Percentiles rank a stretch among this genome's conserved stretches.
Conservation (phyloP, 2,797 vertebrate species). For the Lacerta agilis region DNA sequence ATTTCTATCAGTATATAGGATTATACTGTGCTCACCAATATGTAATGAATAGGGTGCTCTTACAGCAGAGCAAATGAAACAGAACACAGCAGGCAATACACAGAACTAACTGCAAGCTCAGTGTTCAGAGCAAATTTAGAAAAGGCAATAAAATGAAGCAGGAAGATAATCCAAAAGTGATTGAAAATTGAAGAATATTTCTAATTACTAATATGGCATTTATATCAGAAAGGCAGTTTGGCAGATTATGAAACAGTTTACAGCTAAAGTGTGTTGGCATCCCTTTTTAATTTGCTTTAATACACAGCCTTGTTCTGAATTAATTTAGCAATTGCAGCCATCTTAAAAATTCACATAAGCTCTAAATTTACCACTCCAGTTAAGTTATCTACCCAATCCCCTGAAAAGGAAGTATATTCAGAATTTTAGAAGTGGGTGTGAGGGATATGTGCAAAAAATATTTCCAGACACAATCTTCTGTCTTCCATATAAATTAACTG, state of each 20-base stretch:
- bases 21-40: neutral
- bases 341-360: conserved; percentile 63
- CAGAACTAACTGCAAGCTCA: neutral
- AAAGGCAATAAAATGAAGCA: conserved; percentile 35
- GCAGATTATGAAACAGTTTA: conserved; percentile 48
- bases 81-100: neutral
- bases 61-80: neutral
- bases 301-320: conserved; percentile 45
- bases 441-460: conserved; percentile 73
- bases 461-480: conserved; percentile 73
- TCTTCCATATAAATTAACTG: conserved; percentile 79
- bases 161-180: conserved; percentile 45
- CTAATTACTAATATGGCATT: conserved; percentile 42
- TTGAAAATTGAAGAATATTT: conserved; percentile 44
- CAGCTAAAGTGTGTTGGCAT: conserved; percentile 18
- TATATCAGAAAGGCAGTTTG: conserved; percentile 19
- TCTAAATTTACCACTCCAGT: conserved; percentile 73
- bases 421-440: conserved; percentile 75
- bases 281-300: conserved; percentile 38
- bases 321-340: conserved; percentile 57
- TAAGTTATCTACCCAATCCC: conserved; percentile 52
- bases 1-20: neutral
- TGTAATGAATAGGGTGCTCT: neutral
- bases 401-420: conserved; percentile 63
- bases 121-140: neutral